Evolutionary conservation across 2,888 invertebrate genomes (phyloP).

Genomic region (Mantis religiosa): DNA sequence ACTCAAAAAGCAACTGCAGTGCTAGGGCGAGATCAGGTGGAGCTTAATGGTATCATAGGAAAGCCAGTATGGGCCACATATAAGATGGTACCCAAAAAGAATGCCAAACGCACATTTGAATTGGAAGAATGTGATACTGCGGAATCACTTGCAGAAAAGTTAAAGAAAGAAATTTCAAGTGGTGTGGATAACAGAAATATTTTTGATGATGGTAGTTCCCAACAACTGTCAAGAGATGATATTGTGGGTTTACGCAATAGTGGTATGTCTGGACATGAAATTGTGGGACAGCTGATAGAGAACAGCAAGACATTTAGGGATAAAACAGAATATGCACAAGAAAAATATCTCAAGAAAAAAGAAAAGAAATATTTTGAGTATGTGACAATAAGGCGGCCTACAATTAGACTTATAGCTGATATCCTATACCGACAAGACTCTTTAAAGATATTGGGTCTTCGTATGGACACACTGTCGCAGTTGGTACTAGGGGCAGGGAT

Average conservation of each 20-base stretch:
- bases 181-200: conserved; percentile 83
- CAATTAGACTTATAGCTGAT: conserved; percentile 74
- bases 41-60: conserved; percentile 62
- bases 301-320: conserved; percentile 86
- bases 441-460: conserved; percentile 67
- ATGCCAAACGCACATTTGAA: conserved; percentile 50
- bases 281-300: conserved; percentile 80
- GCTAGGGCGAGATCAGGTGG: conserved; percentile 66
- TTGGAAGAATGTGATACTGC: conserved; percentile 49
- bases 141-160: conserved; percentile 56
- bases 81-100: conserved; percentile 63
- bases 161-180: conserved; percentile 59
- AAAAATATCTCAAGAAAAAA: conserved; percentile 93
- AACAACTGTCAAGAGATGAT: conserved; percentile 76
- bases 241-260: conserved; percentile 74
- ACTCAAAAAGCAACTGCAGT: conserved; percentile 57
- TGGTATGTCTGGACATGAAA: conserved; percentile 73
- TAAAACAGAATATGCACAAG: conserved; percentile 90
- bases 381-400: conserved; percentile 74
- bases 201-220: conserved; percentile 72
- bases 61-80: conserved; percentile 71
- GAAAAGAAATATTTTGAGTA: conserved; percentile 88
- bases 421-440: conserved; percentile 80
- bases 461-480: conserved; percentile 86
- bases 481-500: conserved; percentile 79